Evolutionary conservation across 37 sponge, comb jelly and placozoan species (phyloP), one percentile per base, ranked within the genome.

Genomic region (Spongilla lacustris): DNA sequence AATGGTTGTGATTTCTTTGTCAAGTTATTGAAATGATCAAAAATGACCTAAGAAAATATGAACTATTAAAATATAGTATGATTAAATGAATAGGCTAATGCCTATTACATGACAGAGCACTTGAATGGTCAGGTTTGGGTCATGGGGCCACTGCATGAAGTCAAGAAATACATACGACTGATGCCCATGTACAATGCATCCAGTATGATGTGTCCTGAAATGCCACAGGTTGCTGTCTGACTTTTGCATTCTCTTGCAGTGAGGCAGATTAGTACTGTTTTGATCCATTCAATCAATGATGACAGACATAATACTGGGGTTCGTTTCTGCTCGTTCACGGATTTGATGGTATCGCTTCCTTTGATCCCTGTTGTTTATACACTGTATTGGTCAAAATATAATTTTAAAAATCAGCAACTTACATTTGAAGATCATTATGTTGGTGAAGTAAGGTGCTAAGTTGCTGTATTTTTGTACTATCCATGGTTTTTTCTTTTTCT

Each of bases 251-350:
- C 24, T 41, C 23, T 38, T 38, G 2, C 76, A 50, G 1, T 87
- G 67, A 14, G 87, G 87, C 12, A 87, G 17, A 77, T 77, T 88
- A 17, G 78, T 82, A 48, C 67, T 77, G 32, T 69, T 29, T 58
- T 88, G 89, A 75, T 88, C 89, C 89, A 88, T 88, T 0, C 89
- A 83, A 76, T 88, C 89, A 2, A 81, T 75, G 23, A 88, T 88
- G 24, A 88, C 4, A n/a, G 89, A 81, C 34, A 88, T 69, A 31
- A 71, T 80, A 23, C 23, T 23, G 22, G 68, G 30, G 22, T 80
- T 69, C 2, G 30, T 80, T 69, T 80, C 81, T 67, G 81, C 81
- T 12, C 24, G 48, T 46, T 77, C 28, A n/a, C 78, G 24, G 24
- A 77, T 77, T 23, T 77, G 50, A 29, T 77, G 78, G 29, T 77